These are phyloP conservation scores for Mus spretus DNA, from an alignment of 2,797 vertebrate species.

Conservation along the genomic window DNA sequence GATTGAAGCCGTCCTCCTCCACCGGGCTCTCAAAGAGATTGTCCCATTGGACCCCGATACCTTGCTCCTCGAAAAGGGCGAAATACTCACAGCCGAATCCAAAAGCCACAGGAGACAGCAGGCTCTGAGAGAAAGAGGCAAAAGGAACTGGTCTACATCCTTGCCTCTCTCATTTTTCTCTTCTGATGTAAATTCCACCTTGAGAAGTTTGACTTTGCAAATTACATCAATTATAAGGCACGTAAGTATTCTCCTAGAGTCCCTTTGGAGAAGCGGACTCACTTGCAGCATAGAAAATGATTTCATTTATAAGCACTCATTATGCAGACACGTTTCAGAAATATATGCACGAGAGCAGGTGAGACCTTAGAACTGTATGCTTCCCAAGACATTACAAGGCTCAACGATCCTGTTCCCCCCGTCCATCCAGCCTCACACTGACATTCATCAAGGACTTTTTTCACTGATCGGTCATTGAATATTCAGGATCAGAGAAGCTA, in stretches of 20 bases:
- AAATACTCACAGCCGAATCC: constrained; percentile 98
- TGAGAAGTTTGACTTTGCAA: constrained; percentile 67
- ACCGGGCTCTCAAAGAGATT: constrained; percentile 96
- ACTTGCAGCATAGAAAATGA: constrained; percentile 60
- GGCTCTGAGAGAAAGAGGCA: constrained; percentile 90
- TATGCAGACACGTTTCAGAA: constrained; percentile 64
- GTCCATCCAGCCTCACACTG: not conserved
- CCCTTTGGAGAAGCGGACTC: constrained; percentile 46
- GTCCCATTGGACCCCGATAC: constrained; percentile 97
- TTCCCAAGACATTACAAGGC: constrained; percentile 33
- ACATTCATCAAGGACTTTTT: not conserved
- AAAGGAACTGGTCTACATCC: constrained; percentile 15
- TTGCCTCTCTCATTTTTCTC: constrained; percentile 30
- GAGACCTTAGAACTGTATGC: constrained; percentile 49
- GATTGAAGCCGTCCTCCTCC: constrained; percentile 95
- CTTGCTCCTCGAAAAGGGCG: constrained; percentile 98
- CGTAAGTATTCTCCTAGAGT: constrained; percentile 47
- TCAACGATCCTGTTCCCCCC: not conserved
- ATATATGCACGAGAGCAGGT: not conserved
- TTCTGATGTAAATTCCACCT: constrained; percentile 66
- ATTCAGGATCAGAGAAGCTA: not conserved
- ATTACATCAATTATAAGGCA: constrained; percentile 67
- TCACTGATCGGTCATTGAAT: not conserved
- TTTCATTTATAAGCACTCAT: constrained; percentile 70
- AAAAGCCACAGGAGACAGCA: constrained; percentile 98